phyloP scores from a whole-genome alignment of 30 jellyfish, hydroid and myxozoan genomes.

The Calvadosia cruxmelitensis region DNA sequence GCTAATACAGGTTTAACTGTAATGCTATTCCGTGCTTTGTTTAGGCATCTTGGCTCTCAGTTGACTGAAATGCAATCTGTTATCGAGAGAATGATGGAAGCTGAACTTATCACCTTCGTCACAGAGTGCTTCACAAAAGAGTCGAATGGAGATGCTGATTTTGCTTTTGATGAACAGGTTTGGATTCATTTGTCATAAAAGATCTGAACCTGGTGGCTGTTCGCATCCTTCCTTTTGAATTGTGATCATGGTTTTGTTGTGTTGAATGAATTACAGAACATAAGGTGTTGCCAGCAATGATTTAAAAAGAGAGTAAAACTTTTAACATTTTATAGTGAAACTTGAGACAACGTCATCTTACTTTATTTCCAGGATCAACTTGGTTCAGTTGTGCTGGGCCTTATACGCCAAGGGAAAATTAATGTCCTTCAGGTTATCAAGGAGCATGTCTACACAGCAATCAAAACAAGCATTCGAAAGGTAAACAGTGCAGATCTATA shows the following conservation, averaged over 20 bases:
- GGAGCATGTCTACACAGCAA: background rate
- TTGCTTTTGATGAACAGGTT: conserved; percentile 68
- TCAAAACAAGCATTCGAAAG: background rate
- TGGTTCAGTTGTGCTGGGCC: conserved; percentile 70
- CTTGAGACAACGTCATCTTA: background rate
- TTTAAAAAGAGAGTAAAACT: too few relatives aligned
- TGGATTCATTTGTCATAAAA: too few relatives aligned
- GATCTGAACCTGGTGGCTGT: too few relatives aligned
- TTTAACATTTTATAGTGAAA: too few relatives aligned
- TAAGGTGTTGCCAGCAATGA: too few relatives aligned
- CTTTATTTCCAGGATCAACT: conserved; percentile 54
- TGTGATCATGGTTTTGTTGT: too few relatives aligned
- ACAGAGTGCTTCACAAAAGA: conserved; percentile 35
- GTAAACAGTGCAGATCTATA: background rate
- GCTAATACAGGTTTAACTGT: too few relatives aligned
- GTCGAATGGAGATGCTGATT: conserved; percentile 10
- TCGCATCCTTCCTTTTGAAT: too few relatives aligned
- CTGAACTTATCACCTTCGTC: conserved; percentile 77
- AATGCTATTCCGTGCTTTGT: background rate
- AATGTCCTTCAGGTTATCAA: conserved; percentile 53
- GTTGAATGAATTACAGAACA: too few relatives aligned
- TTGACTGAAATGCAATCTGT: conserved; percentile 78
- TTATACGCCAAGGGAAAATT: conserved; percentile 57
- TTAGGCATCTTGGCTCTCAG: conserved; percentile 96
- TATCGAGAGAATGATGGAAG: conserved; percentile 88